Evolutionary conservation across 2,113 vertebrate species (phyloP), one percentile per base, ranked within the genome.

Genomic region (Oenanthe oenanthe): DNA sequence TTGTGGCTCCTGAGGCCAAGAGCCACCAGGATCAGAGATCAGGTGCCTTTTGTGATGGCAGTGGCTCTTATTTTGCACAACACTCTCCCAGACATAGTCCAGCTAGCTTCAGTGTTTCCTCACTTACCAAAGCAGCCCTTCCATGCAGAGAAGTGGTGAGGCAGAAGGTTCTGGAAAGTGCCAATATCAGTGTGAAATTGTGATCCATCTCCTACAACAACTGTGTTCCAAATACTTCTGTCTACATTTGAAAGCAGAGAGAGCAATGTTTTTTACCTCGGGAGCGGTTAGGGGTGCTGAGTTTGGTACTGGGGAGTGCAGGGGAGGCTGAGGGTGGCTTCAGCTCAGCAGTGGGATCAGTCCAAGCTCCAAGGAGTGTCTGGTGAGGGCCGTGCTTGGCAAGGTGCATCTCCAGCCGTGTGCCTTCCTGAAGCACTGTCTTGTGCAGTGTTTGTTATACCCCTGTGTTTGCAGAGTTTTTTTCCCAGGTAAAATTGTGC

Each of bases 341-440:
- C 10, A 26, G 43, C 32, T 43, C 68, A 48, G 85, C 80, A 63
- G 25, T 4, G 0, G 0, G 51, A 58, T 8, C 6, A 4, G 17
- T 16, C 43, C 0, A 9, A 84, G 58, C 12, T 10, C 22, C 1
- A 3, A 28, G 43, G 62, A 54, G 13, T 3, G 10, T 28, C n/a
- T 4, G 12, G n/a, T 4, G 38, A 71, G 29, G 29, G 24, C 48
- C n/a, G 42, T 6, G 42, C 42, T 70, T 0, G 0, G 51, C 16
- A 24, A 19, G 56, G 24, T 34, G 56, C 84, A 54, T 43, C 40
- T 40, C 0, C 0, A 36, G 54, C 50, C 1, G 0, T 6, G 8
- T 9, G 31, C 10, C 50, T 45, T 85, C 51, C 34, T 2, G 1
- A 61, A 66, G 36, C 32, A 34, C 18, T 45, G 9, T 14, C 13